phyloP scores from a whole-genome alignment of 2,888 invertebrate genomes.

The Callyntrura sp. region DNA sequence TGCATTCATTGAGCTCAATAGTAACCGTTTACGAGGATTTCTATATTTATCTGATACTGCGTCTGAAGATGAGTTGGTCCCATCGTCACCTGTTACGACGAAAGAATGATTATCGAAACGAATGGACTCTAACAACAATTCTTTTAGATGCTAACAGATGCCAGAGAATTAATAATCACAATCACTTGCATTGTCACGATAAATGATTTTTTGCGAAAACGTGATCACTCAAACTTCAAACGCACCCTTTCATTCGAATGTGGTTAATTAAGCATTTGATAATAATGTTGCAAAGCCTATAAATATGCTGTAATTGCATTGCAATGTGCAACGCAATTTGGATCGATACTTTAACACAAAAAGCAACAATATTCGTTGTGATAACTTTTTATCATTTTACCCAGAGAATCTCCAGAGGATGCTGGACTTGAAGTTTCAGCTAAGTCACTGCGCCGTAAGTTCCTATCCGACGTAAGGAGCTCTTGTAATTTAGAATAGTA shows the following conservation, averaged over 20 bases:
- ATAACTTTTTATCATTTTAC: too few species aligned
- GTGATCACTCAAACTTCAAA: background rate
- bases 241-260: too few species aligned
- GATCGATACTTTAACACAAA: too few species aligned
- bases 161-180: background rate
- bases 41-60: slow-evolving; percentile 51
- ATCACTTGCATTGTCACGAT: background rate
- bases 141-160: too few species aligned
- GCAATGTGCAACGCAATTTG: too few species aligned
- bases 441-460: slow-evolving; percentile 16
- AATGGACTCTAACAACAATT: too few species aligned
- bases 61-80: slow-evolving; percentile 39
- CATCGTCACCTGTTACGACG: slow-evolving; percentile 36
- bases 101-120: too few species aligned
- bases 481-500: slow-evolving; percentile 61
- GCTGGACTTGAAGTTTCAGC: background rate
- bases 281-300: too few species aligned
- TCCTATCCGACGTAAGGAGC: slow-evolving; percentile 55
- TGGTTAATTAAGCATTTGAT: too few species aligned
- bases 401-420: slow-evolving; percentile 18
- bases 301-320: too few species aligned
- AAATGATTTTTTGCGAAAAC: background rate
- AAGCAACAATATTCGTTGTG: too few species aligned
- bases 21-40: slow-evolving; percentile 63
- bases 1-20: slow-evolving; percentile 63